These are phyloP conservation scores for Brenthis daphne DNA, from an alignment of 2,888 invertebrate genomes.

Conservation along the genomic window DNA sequence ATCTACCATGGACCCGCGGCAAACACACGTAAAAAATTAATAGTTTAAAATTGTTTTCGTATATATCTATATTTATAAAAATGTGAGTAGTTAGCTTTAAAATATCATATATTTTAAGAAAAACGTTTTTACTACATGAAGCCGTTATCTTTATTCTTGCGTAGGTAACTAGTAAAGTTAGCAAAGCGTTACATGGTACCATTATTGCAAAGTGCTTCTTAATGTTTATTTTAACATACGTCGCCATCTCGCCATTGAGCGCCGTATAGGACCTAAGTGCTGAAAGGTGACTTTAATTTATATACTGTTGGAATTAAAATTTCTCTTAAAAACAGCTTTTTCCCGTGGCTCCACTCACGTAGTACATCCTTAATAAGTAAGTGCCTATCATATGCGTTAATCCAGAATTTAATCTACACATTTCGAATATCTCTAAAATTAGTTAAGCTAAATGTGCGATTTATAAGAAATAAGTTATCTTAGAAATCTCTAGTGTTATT, in stretches of 20 bases:
- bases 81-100: neutral
- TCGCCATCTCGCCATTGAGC: slow-evolving; percentile 14
- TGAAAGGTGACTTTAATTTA: slow-evolving; percentile 1
- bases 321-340: neutral
- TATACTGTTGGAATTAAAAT: neutral
- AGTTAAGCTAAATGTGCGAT: no score
- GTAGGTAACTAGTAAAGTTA: slow-evolving; percentile 39
- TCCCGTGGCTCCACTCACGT: no score
- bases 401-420: no score
- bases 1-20: no score
- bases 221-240: slow-evolving; percentile 22
- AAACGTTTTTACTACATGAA: slow-evolving; percentile 14
- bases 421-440: no score
- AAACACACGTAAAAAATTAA: no score
- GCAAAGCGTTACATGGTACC: slow-evolving; percentile 39
- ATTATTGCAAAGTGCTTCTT: slow-evolving; percentile 27
- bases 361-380: no score
- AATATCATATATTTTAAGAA: neutral
- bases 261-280: neutral
- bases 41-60: no score
- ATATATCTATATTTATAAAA: no score
- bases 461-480: neutral
- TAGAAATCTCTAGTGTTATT: slow-evolving; percentile 45
- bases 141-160: slow-evolving; percentile 15
- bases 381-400: no score